Conservation (phyloP, 1,140 invertebrate species). For the Tribolium castaneum region DNA sequence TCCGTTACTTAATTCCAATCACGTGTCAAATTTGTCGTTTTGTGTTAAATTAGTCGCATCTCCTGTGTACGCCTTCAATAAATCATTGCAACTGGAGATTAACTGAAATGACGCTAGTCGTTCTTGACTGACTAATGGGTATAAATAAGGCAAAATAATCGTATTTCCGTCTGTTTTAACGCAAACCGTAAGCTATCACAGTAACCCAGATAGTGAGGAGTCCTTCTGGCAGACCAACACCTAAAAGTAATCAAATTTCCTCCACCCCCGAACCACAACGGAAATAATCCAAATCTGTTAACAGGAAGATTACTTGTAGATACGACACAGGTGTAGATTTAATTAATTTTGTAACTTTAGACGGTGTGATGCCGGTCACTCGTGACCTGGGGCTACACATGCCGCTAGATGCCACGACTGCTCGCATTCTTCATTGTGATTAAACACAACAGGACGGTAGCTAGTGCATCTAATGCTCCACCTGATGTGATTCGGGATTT, state of each 20-base stretch:
- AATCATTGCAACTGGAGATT: not conserved
- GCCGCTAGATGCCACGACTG: constrained; percentile 32
- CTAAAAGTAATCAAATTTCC: not conserved
- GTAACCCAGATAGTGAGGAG: constrained; percentile 5
- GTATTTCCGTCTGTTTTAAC: constrained; percentile 12
- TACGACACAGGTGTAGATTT: not conserved
- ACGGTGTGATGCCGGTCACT: not conserved
- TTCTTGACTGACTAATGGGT: not conserved
- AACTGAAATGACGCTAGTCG: not conserved
- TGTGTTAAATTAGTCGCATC: constrained; percentile 4
- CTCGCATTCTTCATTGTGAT: constrained; percentile 29
- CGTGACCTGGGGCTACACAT: constrained; percentile 7
- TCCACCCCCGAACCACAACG: not conserved
- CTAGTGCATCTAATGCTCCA: constrained; percentile 20
- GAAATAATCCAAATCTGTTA: not conserved
- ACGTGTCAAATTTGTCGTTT: constrained; percentile 18
- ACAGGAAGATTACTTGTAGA: not conserved
- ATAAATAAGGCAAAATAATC: constrained; percentile 27
- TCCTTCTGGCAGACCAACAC: not conserved
- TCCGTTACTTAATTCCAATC: not conserved
- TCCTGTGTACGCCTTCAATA: not conserved
- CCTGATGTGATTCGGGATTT: constrained; percentile 32
- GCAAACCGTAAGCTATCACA: constrained; percentile 16
- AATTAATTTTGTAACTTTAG: not conserved
- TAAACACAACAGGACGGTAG: not conserved